phyloP scores from a whole-genome alignment of 2,797 vertebrate genomes.

The Siniperca scherzeri region DNA sequence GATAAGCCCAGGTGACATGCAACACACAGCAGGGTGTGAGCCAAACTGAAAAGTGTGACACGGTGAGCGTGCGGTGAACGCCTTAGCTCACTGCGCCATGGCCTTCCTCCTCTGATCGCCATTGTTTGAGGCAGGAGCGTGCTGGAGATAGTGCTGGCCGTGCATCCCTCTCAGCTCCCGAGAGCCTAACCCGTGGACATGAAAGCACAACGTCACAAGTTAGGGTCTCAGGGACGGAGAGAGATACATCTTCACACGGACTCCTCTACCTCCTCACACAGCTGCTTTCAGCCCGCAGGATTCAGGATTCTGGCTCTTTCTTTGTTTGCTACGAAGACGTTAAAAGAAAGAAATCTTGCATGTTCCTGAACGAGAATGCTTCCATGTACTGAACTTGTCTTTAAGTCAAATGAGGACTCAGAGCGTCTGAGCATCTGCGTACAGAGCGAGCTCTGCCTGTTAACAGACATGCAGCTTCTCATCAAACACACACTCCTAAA shows the following conservation, averaged over 20 bases:
- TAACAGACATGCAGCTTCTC: slow-evolving; percentile 3
- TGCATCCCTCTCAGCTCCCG: slow-evolving; percentile 98
- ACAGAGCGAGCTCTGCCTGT: slow-evolving; percentile 9
- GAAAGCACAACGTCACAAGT: slow-evolving; percentile 99
- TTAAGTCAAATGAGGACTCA: slow-evolving; percentile 57
- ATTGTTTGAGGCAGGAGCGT: slow-evolving; percentile 71
- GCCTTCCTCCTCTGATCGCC: slow-evolving; percentile 48
- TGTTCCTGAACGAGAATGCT: neutral
- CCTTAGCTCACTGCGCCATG: slow-evolving; percentile 69
- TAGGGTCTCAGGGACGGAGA: slow-evolving; percentile 99
- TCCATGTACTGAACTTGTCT: slow-evolving; percentile 9
- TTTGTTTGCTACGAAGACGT: slow-evolving; percentile 1
- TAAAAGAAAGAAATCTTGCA: neutral
- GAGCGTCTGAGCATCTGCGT: slow-evolving; percentile 41
- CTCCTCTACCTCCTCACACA: slow-evolving; percentile 31
- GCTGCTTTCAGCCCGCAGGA: neutral
- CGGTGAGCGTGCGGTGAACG: slow-evolving; percentile 37
- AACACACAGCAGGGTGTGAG: slow-evolving; percentile 30
- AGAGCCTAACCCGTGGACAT: slow-evolving; percentile 99
- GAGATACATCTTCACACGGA: slow-evolving; percentile 86
- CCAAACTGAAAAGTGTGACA: slow-evolving; percentile 32
- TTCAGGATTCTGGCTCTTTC: neutral
- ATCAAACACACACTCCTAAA: neutral
- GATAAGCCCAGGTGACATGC: slow-evolving; percentile 19
- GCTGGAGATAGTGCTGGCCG: slow-evolving; percentile 80